These are phyloP conservation scores for Chaitophorus viminalis DNA, from an alignment of 2,888 invertebrate genomes.

Conservation along the genomic window DNA sequence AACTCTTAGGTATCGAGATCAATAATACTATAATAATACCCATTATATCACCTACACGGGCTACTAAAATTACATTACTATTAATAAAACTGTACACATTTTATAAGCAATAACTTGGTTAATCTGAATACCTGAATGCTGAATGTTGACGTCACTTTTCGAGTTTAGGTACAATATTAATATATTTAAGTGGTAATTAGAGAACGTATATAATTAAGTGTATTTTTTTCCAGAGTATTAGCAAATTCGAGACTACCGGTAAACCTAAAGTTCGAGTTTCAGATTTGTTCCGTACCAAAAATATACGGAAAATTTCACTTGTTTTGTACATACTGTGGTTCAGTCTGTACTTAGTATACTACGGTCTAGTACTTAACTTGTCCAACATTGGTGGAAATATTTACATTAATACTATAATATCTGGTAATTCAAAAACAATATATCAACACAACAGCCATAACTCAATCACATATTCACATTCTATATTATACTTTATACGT, in stretches of 20 bases:
- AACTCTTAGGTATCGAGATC: too few relatives aligned
- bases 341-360: slow-evolving; percentile 80
- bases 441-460: neutral
- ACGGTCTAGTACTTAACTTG: slow-evolving; percentile 79
- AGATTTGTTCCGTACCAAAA: slow-evolving; percentile 75
- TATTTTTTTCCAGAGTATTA: slow-evolving; percentile 62
- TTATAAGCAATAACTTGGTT: too few relatives aligned
- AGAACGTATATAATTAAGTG: neutral
- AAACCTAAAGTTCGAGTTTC: slow-evolving; percentile 70
- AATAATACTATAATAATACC: too few relatives aligned
- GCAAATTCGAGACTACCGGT: slow-evolving; percentile 60
- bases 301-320: slow-evolving; percentile 76
- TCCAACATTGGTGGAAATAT: slow-evolving; percentile 80
- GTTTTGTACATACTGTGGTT: slow-evolving; percentile 81
- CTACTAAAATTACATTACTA: neutral
- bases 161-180: too few relatives aligned
- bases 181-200: neutral
- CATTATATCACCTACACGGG: too few relatives aligned
- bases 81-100: too few relatives aligned
- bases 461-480: neutral
- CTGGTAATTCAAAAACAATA: slow-evolving; percentile 68
- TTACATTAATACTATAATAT: slow-evolving; percentile 72
- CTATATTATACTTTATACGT: too few relatives aligned
- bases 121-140: too few relatives aligned
- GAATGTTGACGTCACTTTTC: too few relatives aligned